Base-by-base conservation (phyloP, 2,113 vertebrate genomes). In the Misgurnus mizolepis region DNA sequence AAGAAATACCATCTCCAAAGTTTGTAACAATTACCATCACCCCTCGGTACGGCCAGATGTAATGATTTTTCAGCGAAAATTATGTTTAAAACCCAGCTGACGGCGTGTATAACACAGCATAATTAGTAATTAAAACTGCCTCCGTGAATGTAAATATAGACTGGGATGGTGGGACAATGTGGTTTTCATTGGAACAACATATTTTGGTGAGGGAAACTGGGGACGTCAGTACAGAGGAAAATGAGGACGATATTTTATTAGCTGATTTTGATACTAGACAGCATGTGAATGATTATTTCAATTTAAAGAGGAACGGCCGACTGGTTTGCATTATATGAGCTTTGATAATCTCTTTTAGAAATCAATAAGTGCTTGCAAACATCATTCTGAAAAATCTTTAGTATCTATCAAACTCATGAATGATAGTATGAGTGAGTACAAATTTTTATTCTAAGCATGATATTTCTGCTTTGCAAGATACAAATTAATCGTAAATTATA, bases 21-120 rank as follows among this genome's bases (percentile, higher is more conserved):
- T 83, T 90, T 83, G 80, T 78, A 89, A 84, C 87, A 91, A 90
- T 90, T 91, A 89, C 83, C 40, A 67, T 27, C 27, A 6, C 82
- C 78, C 78, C 81, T 88, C 75, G 77, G 79, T 88, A 81, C 83
- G 73, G 83, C 86, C 82, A 88, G 88, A 88, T 86, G 81, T 89
- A 90, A 90, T 89, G 87, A 88, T 90, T 91, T 90, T 89, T 87
- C 83, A 87, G 61, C 69, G 64, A 85, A 88, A 89, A 85, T 78
- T 65, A 85, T 74, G 85, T 88, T 89, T 83, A 88, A 88, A 90
- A 73, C 85, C 87, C 88, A 65, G 62, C 80, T 89, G 88, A 89
- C 86, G 12, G 67, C 67, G 66, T 85, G 82, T 85, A 83, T 80
- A 85, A 84, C 84, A 79, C 79, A 85, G 81, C 85, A 87, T 87